A percentile compares a stretch with the other conserved stretches of the same genome.
Conservation (phyloP, 2,888 invertebrate genomes). For the Tenthredo mesomela region DNA sequence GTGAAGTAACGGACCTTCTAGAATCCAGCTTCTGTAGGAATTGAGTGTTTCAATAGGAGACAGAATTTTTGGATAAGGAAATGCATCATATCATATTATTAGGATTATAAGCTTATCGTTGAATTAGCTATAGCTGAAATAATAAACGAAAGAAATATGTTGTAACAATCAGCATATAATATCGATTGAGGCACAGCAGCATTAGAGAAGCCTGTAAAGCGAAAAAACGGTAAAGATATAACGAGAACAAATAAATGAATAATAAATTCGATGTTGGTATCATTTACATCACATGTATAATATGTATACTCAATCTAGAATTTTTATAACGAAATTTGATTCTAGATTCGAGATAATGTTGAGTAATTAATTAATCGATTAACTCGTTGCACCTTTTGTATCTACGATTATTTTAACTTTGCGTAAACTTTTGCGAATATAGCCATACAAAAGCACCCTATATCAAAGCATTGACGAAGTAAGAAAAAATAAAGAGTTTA, state of each 20-base stretch:
- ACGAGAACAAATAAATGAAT: background rate
- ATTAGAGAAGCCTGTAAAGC: slow-evolving; percentile 11
- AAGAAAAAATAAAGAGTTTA: background rate
- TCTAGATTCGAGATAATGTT: background rate
- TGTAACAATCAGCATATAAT: background rate
- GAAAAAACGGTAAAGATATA: background rate
- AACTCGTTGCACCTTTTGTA: background rate
- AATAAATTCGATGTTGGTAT: background rate
- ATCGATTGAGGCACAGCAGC: background rate
- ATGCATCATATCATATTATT: background rate
- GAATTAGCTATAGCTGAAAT: background rate
- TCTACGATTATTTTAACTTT: background rate
- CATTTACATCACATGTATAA: background rate
- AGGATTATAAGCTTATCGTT: background rate
- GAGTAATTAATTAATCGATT: background rate
- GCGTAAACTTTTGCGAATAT: background rate
- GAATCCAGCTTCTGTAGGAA: background rate
- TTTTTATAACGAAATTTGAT: background rate
- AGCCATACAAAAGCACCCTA: background rate
- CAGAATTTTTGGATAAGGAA: background rate
- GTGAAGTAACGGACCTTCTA: background rate
- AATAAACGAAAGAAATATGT: background rate
- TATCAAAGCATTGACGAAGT: background rate
- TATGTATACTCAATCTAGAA: too few species aligned
- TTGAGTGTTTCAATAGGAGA: background rate